Conservation (phyloP, 2,113 vertebrate species). For the Embiotoca jacksoni region DNA sequence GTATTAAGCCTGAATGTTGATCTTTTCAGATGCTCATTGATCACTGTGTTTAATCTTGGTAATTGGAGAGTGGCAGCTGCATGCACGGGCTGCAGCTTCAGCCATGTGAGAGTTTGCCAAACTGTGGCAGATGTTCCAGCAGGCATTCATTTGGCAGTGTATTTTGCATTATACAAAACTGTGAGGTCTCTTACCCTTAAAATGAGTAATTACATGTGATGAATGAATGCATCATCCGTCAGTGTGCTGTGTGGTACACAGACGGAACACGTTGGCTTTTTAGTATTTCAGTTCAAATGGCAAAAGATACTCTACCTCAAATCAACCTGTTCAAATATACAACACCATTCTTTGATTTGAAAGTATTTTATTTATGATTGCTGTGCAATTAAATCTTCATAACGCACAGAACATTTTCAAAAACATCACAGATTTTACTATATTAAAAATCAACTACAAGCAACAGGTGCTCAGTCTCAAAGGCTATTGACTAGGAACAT, state of each 20-base stretch:
- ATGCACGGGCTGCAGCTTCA: neutral
- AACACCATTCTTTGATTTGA: neutral
- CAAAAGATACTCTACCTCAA: too few species aligned
- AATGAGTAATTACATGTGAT: slow-evolving; percentile 25
- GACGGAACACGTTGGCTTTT: neutral
- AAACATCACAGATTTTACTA: too few species aligned
- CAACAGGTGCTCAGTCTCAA: too few species aligned
- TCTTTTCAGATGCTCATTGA: slow-evolving; percentile 44
- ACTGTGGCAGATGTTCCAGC: slow-evolving; percentile 46
- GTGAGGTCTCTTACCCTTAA: slow-evolving; percentile 20
- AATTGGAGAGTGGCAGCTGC: slow-evolving; percentile 47
- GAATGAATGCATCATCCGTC: neutral
- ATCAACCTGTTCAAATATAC: neutral
- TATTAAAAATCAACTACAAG: too few species aligned
- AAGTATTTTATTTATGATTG: too few species aligned
- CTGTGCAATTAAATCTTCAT: too few species aligned
- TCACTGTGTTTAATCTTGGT: slow-evolving; percentile 52
- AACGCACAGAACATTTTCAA: too few species aligned
- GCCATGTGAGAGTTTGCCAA: neutral
- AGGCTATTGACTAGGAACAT: too few species aligned
- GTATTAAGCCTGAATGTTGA: slow-evolving; percentile 3
- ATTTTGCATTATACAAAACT: slow-evolving; percentile 22
- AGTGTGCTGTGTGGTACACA: neutral
- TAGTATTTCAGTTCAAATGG: neutral
- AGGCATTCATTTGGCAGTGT: neutral